These are phyloP conservation scores for Pterostichus madidus DNA, from an alignment of 2,888 invertebrate species.

Conservation along the genomic window DNA sequence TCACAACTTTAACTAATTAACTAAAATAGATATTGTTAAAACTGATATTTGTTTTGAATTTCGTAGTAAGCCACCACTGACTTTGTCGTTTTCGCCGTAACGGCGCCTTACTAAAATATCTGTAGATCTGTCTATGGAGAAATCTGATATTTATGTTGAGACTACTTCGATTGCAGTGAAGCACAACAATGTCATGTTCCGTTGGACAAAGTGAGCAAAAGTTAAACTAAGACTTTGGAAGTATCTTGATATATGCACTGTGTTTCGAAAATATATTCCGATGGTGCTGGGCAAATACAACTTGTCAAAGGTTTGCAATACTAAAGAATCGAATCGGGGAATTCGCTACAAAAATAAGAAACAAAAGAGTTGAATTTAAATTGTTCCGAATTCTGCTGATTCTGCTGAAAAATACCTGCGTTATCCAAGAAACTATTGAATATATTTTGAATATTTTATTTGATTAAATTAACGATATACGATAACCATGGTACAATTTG, in stretches of 20 bases:
- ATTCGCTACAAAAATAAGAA: conserved; percentile 8
- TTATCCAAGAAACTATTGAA: not conserved
- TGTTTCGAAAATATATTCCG: conserved; percentile 46
- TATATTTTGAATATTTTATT: conserved; percentile 40
- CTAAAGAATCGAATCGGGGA: conserved; percentile 11
- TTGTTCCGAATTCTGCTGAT: conserved; percentile 39
- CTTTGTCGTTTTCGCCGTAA: no score
- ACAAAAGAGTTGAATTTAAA: conserved; percentile 44
- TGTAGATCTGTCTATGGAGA: not conserved
- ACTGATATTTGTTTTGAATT: no score
- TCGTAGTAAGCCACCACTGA: no score
- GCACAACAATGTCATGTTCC: conserved; percentile 23
- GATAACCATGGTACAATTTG: no score
- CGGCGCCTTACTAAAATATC: no score
- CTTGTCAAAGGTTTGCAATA: conserved; percentile 34
- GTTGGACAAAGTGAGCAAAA: conserved; percentile 25
- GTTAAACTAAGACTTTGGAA: conserved; percentile 34
- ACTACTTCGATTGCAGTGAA: conserved; percentile 1
- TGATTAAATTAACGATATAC: no score
- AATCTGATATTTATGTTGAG: conserved; percentile 26
- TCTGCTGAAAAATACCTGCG: not conserved
- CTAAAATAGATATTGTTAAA: no score
- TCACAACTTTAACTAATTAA: no score
- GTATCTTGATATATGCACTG: conserved; percentile 47
- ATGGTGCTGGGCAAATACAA: conserved; percentile 42